Evolutionary conservation across 2,888 invertebrate species (phyloP).

Genomic region (Pheosia tremula): DNA sequence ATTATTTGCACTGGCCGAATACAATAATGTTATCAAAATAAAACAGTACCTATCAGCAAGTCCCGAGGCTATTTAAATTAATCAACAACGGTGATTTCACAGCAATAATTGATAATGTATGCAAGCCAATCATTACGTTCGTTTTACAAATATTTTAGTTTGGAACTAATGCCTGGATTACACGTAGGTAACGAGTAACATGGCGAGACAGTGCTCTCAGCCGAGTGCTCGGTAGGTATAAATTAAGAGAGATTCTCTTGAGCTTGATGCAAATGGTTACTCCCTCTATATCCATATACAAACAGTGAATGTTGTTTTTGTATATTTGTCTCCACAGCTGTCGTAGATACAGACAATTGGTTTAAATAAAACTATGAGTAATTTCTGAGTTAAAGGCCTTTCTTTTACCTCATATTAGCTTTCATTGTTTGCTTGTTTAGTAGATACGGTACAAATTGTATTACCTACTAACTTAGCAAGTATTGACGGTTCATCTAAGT

Average conservation of each 20-base stretch:
- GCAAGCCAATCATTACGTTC: neutral
- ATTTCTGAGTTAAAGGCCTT: neutral
- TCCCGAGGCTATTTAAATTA: no score
- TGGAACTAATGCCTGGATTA: neutral
- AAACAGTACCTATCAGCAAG: no score
- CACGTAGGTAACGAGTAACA: no score
- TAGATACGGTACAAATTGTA: no score
- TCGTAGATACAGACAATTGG: conserved; percentile 15
- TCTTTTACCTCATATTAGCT: neutral
- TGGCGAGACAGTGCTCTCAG: no score
- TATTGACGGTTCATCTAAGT: no score
- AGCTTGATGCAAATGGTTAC: no score
- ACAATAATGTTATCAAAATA: no score
- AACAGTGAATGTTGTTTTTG: conserved; percentile 24
- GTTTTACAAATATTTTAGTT: conserved; percentile 13
- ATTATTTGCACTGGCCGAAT: no score
- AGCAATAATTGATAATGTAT: neutral
- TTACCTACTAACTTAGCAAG: no score
- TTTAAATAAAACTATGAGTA: conserved; percentile 20
- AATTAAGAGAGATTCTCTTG: neutral
- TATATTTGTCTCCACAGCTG: conserved; percentile 12
- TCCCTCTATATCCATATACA: conserved; percentile 20
- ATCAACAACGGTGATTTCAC: neutral
- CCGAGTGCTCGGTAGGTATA: no score
- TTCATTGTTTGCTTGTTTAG: no score